Evolutionary conservation across 2,888 invertebrate genomes (phyloP).

Genomic region (Ceratothoa steindachneri): DNA sequence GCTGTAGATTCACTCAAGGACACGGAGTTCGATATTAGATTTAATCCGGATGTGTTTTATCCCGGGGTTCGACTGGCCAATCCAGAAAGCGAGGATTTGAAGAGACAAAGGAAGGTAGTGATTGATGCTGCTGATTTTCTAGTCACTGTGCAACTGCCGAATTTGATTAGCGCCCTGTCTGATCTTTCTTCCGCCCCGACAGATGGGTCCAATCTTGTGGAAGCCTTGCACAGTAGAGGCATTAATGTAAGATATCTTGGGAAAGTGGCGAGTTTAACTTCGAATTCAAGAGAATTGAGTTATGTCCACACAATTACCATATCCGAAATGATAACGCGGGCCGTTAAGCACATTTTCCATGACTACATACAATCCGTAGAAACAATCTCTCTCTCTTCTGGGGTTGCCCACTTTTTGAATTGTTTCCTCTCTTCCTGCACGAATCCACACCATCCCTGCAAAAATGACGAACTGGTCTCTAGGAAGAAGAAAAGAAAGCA

Average conservation of each 20-base stretch:
- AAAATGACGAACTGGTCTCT: conserved; percentile 62
- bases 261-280: conserved; percentile 75
- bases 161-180: conserved; percentile 74
- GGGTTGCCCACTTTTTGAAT: conserved; percentile 92
- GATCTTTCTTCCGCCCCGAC: conserved; percentile 90
- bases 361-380: conserved; percentile 86
- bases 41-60: conserved; percentile 97
- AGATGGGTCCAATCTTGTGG: conserved; percentile 88
- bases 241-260: conserved; percentile 96
- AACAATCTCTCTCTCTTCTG: conserved; percentile 81
- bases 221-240: conserved; percentile 89
- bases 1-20: conserved; percentile 92
- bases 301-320: conserved; percentile 87
- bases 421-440: conserved; percentile 80
- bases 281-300: conserved; percentile 71
- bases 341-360: conserved; percentile 91
- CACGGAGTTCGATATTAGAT: conserved; percentile 92
- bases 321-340: conserved; percentile 80
- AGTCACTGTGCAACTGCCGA: conserved; percentile 87
- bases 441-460: conserved; percentile 65
- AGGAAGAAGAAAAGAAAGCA: conserved; percentile 36
- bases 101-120: conserved; percentile 81
- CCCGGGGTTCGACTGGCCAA: conserved; percentile 83
- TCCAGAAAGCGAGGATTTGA: conserved; percentile 64
- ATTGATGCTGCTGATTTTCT: conserved; percentile 94